Base-by-base conservation (phyloP, 1,140 invertebrate species). In the Lycorma delicatula region DNA sequence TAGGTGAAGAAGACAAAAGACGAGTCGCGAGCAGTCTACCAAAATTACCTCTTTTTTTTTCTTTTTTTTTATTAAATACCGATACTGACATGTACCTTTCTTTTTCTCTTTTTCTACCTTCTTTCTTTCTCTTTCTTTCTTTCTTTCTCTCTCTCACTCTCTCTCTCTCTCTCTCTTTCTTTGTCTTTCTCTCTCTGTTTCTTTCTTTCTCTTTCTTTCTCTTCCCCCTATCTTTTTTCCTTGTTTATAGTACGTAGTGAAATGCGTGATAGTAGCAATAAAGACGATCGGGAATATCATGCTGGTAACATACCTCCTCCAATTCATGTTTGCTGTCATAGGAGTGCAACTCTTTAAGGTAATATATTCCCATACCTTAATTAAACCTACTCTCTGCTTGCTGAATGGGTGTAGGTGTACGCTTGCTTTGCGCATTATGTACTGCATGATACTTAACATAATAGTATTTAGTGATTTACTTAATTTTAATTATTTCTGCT, bases 261-360 rank as follows among this genome's bases (percentile, higher is more conserved):
- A 97, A 78, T 97, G 94, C 82, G 93, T 97, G 79, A 96, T 97
- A 81, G 94, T 97, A 77, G 93, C 94, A 69, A 91, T 97, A 74
- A 97, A 97, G 85, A 97, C 94, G 75, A 97, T 97, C 78, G 93
- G 93, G 75, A 97, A 97, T 84, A 97, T 97, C 81, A 93, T 97
- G 81, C 84, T 97, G 82, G 93, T 98, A 72, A 97, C 95, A 74
- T 94, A 93, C 79, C 88, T 98, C 67, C 89, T 98, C 68, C 91
- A 98, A 80, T 99, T 99, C 85, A 98, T 99, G 94, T 99, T 99
- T 80, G 95, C 97, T 73, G 96, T 98, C 72, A 99, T 99, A 81
- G 97, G 97, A 81, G 97, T 99, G 70, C 97, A 99, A 80, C 88
- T 99, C 70, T 99, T 98, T 82, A 98, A 99, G 90, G 93, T 92